Conservation (phyloP, 2,888 invertebrate genomes). For the Xanthorhoe spadicearia region DNA sequence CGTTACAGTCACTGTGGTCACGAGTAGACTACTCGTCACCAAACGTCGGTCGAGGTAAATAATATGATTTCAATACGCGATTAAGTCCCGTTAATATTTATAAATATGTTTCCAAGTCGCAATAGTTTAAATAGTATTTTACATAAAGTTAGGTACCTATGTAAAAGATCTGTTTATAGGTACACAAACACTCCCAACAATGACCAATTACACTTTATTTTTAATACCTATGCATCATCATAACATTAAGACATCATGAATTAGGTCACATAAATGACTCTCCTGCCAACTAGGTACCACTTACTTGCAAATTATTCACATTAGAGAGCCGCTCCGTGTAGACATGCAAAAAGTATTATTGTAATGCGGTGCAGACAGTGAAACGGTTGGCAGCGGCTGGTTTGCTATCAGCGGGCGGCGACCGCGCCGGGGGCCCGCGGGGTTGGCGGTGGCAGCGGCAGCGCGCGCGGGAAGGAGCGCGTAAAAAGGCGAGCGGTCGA, state of each 20-base stretch:
- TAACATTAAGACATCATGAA: neutral
- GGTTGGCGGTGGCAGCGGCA: slow-evolving; percentile 71
- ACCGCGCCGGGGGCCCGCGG: slow-evolving; percentile 81
- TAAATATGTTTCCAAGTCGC: no score
- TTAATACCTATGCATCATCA: neutral
- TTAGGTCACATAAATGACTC: neutral
- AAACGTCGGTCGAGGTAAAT: no score
- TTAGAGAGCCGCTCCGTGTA: slow-evolving; percentile 10
- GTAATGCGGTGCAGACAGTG: slow-evolving; percentile 74
- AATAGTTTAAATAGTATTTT: no score
- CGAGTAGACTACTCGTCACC: no score
- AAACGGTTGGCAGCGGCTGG: slow-evolving; percentile 75
- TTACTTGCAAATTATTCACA: slow-evolving; percentile 8
- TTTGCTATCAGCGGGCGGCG: slow-evolving; percentile 83
- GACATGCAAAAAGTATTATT: slow-evolving; percentile 30
- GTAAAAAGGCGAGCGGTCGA: slow-evolving; percentile 81
- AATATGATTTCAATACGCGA: no score
- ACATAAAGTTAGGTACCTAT: no score
- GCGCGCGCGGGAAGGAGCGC: slow-evolving; percentile 75
- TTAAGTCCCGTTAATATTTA: no score
- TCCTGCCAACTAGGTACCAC: neutral
- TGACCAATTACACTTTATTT: neutral
- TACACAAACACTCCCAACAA: neutral
- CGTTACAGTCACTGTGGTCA: no score
- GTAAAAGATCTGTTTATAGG: no score